Conservation (phyloP, 2,888 invertebrate genomes). For the Zaprionus bogoriensis region DNA sequence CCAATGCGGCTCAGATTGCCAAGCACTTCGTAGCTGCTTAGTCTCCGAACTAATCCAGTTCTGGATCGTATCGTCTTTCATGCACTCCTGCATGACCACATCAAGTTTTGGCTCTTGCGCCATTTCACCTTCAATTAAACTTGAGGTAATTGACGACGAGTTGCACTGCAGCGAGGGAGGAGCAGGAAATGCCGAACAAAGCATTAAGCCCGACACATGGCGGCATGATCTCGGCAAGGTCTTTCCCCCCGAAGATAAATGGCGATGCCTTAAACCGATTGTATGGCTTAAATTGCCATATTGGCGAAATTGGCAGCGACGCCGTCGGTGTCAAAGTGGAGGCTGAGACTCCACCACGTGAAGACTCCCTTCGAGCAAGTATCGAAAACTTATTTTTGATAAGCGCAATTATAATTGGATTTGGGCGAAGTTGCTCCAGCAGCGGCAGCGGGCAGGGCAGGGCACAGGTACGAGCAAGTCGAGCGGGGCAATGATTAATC, state of each 20-base stretch:
- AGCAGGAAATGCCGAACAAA: conserved; percentile 48
- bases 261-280: conserved; percentile 76
- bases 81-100: conserved; percentile 63
- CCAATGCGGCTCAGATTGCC: no score
- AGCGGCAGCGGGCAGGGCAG: conserved; percentile 25
- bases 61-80: conserved; percentile 20
- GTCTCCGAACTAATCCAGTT: conserved; percentile 30
- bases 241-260: conserved; percentile 59
- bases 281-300: conserved; percentile 78
- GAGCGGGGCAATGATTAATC: conserved; percentile 68
- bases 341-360: conserved; percentile 19
- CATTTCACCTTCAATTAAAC: conserved; percentile 77
- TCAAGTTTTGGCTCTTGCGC: conserved; percentile 43
- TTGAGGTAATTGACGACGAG: conserved; percentile 70
- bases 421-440: conserved; percentile 61
- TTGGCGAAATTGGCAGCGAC: conserved; percentile 74
- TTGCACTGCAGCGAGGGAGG: no score
- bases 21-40: conserved; percentile 21
- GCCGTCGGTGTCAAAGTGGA: conserved; percentile 39
- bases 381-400: conserved; percentile 78
- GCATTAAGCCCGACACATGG: conserved; percentile 27
- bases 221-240: neutral
- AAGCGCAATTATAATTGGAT: conserved; percentile 78
- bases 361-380: conserved; percentile 45
- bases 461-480: conserved; percentile 25